phyloP scores from a whole-genome alignment of 2,797 vertebrate species.

The Aldrovandia affinis region DNA sequence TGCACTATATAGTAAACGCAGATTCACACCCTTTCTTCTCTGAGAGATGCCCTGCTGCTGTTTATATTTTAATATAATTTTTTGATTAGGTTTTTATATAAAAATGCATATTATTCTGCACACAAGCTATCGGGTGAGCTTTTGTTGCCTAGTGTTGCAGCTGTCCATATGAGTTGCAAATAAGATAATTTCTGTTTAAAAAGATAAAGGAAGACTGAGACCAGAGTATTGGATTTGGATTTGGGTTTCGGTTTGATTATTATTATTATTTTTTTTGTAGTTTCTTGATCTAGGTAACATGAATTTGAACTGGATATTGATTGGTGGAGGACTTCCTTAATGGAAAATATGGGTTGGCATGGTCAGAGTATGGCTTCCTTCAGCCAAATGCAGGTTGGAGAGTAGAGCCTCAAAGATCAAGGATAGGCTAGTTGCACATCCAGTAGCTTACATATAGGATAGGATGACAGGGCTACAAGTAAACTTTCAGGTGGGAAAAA shows the following conservation, averaged over 20 bases:
- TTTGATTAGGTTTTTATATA: neutral
- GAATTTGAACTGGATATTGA: too few species aligned
- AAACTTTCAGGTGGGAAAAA: too few species aligned
- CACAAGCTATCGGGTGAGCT: neutral
- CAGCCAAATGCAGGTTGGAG: too few species aligned
- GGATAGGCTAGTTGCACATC: too few species aligned
- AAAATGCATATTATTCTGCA: neutral
- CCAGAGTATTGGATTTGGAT: neutral
- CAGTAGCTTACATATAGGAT: too few species aligned
- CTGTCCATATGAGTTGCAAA: neutral
- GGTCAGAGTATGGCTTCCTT: too few species aligned
- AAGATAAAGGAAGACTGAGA: neutral
- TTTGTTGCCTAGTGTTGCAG: neutral
- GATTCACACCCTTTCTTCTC: conserved; percentile 4
- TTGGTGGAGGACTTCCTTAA: too few species aligned
- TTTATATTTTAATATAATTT: neutral
- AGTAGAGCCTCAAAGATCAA: too few species aligned
- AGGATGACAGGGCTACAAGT: too few species aligned
- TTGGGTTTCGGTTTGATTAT: neutral
- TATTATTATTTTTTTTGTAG: neutral
- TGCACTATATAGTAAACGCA: conserved; percentile 27
- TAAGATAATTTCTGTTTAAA: neutral
- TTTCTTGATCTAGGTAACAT: neutral
- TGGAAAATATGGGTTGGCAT: too few species aligned
- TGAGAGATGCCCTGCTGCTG: neutral